Base-by-base conservation (phyloP, 2,113 vertebrate genomes). In the Silurus glanis region DNA sequence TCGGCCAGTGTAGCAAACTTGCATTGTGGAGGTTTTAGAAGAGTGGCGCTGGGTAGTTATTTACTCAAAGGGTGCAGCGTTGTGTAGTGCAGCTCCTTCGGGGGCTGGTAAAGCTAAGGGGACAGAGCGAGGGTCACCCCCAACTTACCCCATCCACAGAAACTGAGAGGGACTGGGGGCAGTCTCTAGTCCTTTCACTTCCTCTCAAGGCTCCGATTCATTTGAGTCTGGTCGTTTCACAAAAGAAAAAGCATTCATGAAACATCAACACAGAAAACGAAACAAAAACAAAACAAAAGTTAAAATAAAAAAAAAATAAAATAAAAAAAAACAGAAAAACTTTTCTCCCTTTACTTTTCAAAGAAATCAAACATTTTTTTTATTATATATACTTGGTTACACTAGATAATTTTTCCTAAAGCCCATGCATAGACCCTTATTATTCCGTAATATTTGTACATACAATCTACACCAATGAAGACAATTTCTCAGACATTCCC, bases 151-250 rank as follows among this genome's bases (percentile, higher is more conserved):
- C 82, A 76, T 90, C 84, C 89, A 86, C 80, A 88, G 89, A 86
- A 85, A 89, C 86, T n/a, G 76, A 86, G 82, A 84, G 89, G 83
- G 84, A 83, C 80, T 83, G 87, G 84, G 84, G 83, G 85, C 83
- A 86, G 89, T 86, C 89, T 90, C 89, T 88, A 90, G 89, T 90
- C 89, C 89, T 84, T 88, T 88, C 85, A 80, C 89, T 88, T 88
- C 89, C 74, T 90, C 83, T 88, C 84, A 72, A 55, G 87, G 87
- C 87, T 90, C 87, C 89, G 28, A 86, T 86, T 89, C 89, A 84
- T 86, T 84, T 80, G 87, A 88, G 67, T 90, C 89, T 90, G 82
- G 84, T 59, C 87, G 69, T 90, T 90, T 90, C 87, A 90, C 89
- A 90, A 80, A 86, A 87, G 87, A 88, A 88, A 90, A 90, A 90